Evolutionary conservation across 2,113 vertebrate species (phyloP), one percentile per base, ranked within the genome.

Genomic region (Centropristis striata): DNA sequence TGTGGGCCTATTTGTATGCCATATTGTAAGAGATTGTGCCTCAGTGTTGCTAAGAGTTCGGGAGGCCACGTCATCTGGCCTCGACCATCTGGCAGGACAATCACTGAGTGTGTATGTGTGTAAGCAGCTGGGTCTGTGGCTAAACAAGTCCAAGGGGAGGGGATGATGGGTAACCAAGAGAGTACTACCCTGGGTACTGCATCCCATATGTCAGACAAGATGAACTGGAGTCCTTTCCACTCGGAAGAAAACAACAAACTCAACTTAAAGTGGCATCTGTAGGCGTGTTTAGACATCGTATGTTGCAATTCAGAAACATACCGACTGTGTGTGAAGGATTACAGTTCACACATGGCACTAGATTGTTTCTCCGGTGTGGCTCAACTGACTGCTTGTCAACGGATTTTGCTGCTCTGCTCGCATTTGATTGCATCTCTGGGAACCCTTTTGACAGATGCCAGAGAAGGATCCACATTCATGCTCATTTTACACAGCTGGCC

Each of bases 41-140:
- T 86, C 81, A 57, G 70, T 76, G 81, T 90, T 88, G 86, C 90
- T 72, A 61, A 92, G 59, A 60, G 63, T 86, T 79, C 73, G 82
- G 64, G 57, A 81, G 85, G 60, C 78, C 84, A 88, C 85, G 88
- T 93, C 89, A 93, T 88, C 80, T 54, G 55, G 75, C 28, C 68
- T 88, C 37, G 37, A 86, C 87, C 90, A 92, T 93, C 90, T 92
- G 91, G 81, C 84, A 73, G 70, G 66, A 91, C 89, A 91, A 87
- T 92, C 71, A 63, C 70, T 42, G 81, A 54, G 71, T 36, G 77
- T 60, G 67, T 61, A 58, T 51, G 41, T 71, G 70, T 66, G 66
- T 74, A 47, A 64, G 68, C 72, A 73, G 81, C 77, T 75, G 63
- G 73, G 42, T 85, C 58, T 54, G 44, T 42, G 41, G 70, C 75